Evolutionary conservation across 2,888 invertebrate genomes (phyloP), one percentile per base, ranked within the genome.

Genomic region (Spilarctia lutea): DNA sequence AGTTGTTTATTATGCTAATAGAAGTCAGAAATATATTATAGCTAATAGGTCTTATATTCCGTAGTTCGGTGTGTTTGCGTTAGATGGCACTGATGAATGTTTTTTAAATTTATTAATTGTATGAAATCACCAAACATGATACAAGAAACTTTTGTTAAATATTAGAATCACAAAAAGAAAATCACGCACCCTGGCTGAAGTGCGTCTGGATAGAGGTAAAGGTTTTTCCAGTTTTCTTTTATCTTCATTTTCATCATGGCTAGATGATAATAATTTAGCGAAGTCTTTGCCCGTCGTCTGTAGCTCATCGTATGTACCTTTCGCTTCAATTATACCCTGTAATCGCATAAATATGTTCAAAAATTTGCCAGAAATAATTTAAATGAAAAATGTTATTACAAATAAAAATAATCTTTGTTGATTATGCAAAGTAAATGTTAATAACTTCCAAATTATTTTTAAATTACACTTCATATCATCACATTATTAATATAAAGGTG

Each of bases 301-400:
- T 20, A 97, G 87, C 78, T 97, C 96, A 10, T 95, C 92, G 80
- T 96, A 97, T 0, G 96, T 96, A 48, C 97, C 97, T 85, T 96
- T 96, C 6, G 96, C 96, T 85, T 96, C 96, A 48, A 97, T 93
- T 45, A 86, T 79, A 6, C 97, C 97, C 96, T 97, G 27, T 88
- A 69, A 87, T 68, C 71, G 75, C 11, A 52, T 1, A 60, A 3
- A 11, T 60, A 27, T 11, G 1, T n/a, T 3, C 3, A 13, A 27
- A 10, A 13, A 60, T 60, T 60, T 27, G 3, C 27, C 27, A 13
- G 48, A 48, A 20, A 48, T 20, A 20, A 18, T 18, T 20, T 48
- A 45, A 18, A 45, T 18, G 1, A 45, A 4, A 45, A 45, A 45
- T 45, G 3, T 18, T 45, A 45, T 8, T 16, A 24, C 8, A 52